Conservation (phyloP, 2,888 invertebrate genomes). For the Cistogaster globosa region DNA sequence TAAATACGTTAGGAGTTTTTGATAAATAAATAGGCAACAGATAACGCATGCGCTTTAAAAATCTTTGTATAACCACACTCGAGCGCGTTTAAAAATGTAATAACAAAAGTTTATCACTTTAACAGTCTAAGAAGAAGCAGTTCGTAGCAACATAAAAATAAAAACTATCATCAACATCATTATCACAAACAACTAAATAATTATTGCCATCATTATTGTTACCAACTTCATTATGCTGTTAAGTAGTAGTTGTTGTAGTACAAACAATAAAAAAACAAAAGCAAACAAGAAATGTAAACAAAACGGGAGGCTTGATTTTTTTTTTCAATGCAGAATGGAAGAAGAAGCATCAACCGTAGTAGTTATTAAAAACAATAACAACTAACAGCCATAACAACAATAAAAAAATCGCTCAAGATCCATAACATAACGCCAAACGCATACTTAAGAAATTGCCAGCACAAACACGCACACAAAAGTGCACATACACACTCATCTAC, state of each 20-base stretch:
- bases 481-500: background rate
- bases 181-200: slow-evolving; percentile 25
- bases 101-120: slow-evolving; percentile 69
- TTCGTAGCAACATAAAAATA: slow-evolving; percentile 27
- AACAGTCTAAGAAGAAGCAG: slow-evolving; percentile 64
- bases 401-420: slow-evolving; percentile 34
- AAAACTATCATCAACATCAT: slow-evolving; percentile 23
- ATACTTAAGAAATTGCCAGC: slow-evolving; percentile 30
- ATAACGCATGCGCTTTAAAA: slow-evolving; percentile 50
- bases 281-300: slow-evolving; percentile 63
- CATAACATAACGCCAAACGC: slow-evolving; percentile 1
- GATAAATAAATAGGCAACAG: background rate
- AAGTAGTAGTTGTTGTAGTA: slow-evolving; percentile 11
- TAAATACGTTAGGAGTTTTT: slow-evolving; percentile 7
- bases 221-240: slow-evolving; percentile 38
- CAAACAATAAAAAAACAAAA: slow-evolving; percentile 32
- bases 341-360: slow-evolving; percentile 21
- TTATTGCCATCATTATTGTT: slow-evolving; percentile 27
- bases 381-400: background rate
- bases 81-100: slow-evolving; percentile 69
- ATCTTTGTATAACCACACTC: slow-evolving; percentile 62
- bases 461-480: background rate
- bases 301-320: slow-evolving; percentile 49
- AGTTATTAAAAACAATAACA: slow-evolving; percentile 38
- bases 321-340: slow-evolving; percentile 28